Base-by-base conservation (phyloP, 2,797 vertebrate genomes). In the Ceryle rudis region DNA sequence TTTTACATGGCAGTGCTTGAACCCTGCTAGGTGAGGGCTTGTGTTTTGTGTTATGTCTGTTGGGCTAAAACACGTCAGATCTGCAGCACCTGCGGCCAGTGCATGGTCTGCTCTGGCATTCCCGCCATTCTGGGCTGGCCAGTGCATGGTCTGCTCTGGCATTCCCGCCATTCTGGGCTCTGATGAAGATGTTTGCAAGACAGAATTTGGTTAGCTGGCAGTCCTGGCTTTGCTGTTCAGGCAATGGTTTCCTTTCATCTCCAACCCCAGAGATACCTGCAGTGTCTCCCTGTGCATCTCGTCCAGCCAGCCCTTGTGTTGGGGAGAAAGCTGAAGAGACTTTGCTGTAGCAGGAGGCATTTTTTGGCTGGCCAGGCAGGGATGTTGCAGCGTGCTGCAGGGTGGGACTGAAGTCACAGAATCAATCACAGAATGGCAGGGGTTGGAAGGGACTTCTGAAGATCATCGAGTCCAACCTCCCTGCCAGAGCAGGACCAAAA, bases 51-150 rank as follows among this genome's bases (percentile, higher is more conserved):
- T 41, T 42, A 5, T 11, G 41, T 19, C 39, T 35, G 15, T 62
- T 69, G 47, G n/a, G n/a, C 14, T 67, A 5, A 67, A 49, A 22
- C 4, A 2, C 0, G 0, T 65, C 41, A 62, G 54, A 16, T 39
- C 4, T 0, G 0, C 29, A 37, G 57, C 19, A 7, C 57, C 8
- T 26, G 31, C 25, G 28, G 57, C 18, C n/a, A 20, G 0, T 5
- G 22, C 21, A 2, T 37, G 37, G 37, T 37, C 37, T 37, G 37
- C 37, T 37, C 37, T 37, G 37, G 10, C 37, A 37, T 37, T 37
- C 37, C 37, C 37, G 10, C 37, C 37, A 37, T 37, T 29, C 44
- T 41, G 83, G 29, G 29, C 64, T 41, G 28, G 57, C 18, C n/a
- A 20, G 0, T 5, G 22, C 21, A 2, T 37, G 37, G 37, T 37